Evolutionary conservation across 2,797 vertebrate species (phyloP).

Genomic region (Uromys caudimaculatus): DNA sequence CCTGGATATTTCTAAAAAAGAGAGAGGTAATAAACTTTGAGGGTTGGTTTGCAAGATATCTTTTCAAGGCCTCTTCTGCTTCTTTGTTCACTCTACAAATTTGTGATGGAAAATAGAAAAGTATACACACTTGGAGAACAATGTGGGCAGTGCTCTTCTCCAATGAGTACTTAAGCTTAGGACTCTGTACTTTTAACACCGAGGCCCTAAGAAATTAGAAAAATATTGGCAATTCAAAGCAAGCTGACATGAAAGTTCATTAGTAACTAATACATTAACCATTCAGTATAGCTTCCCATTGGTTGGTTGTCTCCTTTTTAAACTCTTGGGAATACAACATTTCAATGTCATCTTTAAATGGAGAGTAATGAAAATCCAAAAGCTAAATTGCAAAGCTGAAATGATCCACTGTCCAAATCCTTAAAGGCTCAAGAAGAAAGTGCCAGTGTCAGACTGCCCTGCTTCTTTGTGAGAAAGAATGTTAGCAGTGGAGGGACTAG

Average conservation of each 20-base stretch:
- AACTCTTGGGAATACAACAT: not conserved
- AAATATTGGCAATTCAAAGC: slow-evolving; percentile 34
- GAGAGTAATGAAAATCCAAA: slow-evolving; percentile 13
- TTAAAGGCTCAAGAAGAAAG: slow-evolving; percentile 43
- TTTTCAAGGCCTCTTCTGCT: slow-evolving; percentile 62
- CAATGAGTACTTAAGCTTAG: not conserved
- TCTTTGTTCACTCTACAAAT: slow-evolving; percentile 62
- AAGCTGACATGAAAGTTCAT: slow-evolving; percentile 12
- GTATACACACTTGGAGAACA: slow-evolving; percentile 30
- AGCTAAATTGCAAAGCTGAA: slow-evolving; percentile 55
- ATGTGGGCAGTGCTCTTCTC: slow-evolving; percentile 32
- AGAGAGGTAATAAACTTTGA: slow-evolving; percentile 58
- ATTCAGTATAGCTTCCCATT: not conserved
- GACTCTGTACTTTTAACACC: not conserved
- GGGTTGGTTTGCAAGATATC: slow-evolving; percentile 53
- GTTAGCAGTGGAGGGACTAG: not conserved
- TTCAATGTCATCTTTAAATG: not conserved
- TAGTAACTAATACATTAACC: slow-evolving; percentile 25
- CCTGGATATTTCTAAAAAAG: slow-evolving; percentile 50
- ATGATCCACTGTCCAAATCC: not conserved
- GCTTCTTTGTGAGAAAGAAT: slow-evolving; percentile 21
- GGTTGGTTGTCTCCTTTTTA: not conserved
- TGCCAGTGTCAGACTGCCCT: not conserved
- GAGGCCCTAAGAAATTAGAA: slow-evolving; percentile 30
- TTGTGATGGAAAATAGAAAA: slow-evolving; percentile 54